A percentile compares a stretch with the other conserved stretches of the same genome.
Evolutionary conservation across 2,888 invertebrate species (phyloP).

Genomic region (Amphipoea lucens): DNA sequence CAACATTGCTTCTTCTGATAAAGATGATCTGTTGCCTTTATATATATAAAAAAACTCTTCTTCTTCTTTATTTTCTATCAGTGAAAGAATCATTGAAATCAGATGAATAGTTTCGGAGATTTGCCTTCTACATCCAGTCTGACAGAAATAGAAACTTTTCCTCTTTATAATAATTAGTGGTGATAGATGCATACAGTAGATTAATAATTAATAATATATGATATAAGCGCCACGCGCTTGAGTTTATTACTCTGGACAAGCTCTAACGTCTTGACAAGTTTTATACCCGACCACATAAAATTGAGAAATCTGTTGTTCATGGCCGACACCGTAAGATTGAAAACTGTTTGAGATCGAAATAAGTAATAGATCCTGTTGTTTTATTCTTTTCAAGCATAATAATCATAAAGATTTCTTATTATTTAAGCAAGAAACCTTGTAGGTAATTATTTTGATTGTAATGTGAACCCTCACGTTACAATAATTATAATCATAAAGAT

Average conservation of each 20-base stretch:
- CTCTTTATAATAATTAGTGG: background rate
- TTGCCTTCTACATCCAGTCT: no score
- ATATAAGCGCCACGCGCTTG: background rate
- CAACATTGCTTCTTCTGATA: no score
- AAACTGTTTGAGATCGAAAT: constrained; percentile 9
- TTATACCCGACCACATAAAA: constrained; percentile 42
- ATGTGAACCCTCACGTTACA: no score
- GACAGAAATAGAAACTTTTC: background rate
- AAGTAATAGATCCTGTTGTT: constrained; percentile 6
- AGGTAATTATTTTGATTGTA: background rate
- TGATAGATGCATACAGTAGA: background rate
- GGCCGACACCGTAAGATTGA: constrained; percentile 23
- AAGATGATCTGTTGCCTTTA: no score
- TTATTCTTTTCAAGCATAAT: background rate
- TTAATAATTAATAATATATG: background rate
- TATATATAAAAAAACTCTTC: no score
- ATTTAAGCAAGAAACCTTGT: background rate
- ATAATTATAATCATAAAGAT: background rate
- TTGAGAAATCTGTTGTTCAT: constrained; percentile 39
- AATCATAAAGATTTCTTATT: no score
- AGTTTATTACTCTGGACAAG: background rate
- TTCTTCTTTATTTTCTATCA: background rate
- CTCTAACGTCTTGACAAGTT: constrained; percentile 20
- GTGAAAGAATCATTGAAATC: no score
- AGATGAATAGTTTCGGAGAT: no score